Evolutionary conservation across 2,888 invertebrate genomes (phyloP), one percentile per base, ranked within the genome.

Genomic region (Drosophila suboccidentalis): DNA sequence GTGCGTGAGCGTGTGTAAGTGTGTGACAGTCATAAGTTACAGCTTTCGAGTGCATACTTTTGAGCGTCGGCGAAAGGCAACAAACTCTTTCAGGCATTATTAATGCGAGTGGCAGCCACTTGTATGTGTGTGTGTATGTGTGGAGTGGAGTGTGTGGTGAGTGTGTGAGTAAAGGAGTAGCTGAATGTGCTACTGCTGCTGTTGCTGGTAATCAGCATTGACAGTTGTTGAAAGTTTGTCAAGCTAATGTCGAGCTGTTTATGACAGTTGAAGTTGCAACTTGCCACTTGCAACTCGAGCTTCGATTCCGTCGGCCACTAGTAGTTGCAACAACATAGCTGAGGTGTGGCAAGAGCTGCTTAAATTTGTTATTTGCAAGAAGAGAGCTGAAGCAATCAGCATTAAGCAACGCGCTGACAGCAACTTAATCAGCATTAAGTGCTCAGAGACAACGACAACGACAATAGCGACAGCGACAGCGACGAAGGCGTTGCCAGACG

Each of bases 391-490:
- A 59, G 77, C 71, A 80, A 80, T 78, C 67, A 69, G 64, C 68
- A 64, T 82, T 74, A 78, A 70, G 61, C 66, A 65, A 47, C 58
- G 65, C 63, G 71, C 63, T 76, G 76, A 67, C 71, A 75, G 75
- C 77, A 62, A 76, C 82, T 81, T 81, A 82, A 81, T 81, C 81
- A 82, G 74, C 79, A 82, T 75, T 82, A 78, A 83, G 71, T 81
- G 83, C 78, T 75, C 58, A 57, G 60, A 19, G 53, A 47, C 19
- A 41, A 44, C 26, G 26, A 6, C 5, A 26, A 5, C 26, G 53
- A 47, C 19, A 41, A 44, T 5, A 5, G 1, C 26, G 6, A 26
- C 26, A 6, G 9, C 2, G 17, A 39, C 3, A 13, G 22, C 26
- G 49, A 55, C 17, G 11, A 9, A 57, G 50, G 59, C 55, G 51